Evolutionary conservation across 2,888 invertebrate species (phyloP), one percentile per base, ranked within the genome.

Genomic region (Ceraclea dissimilis): DNA sequence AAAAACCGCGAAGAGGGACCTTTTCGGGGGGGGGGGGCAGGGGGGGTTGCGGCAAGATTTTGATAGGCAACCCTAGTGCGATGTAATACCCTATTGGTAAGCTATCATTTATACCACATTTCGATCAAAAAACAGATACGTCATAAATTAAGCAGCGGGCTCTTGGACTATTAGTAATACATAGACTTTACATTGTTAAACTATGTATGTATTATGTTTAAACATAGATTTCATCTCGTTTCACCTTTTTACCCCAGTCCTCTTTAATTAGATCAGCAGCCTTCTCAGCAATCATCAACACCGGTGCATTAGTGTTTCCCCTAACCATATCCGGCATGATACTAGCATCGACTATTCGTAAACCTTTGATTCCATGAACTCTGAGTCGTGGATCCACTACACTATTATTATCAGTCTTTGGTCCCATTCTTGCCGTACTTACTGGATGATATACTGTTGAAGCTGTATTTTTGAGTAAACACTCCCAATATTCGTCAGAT

Each of bases 401-500:
- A 1, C 79, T 70, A 0, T 63, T 63, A 0, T 66, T 64, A 64
- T 81, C 78, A 0, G 60, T 54, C 1, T 61, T 56, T 1, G 71
- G 68, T 0, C 85, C 87, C 85, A 88, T 88, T 69, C 82, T 83
- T 50, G 80, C 80, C 1, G 85, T 86, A 49, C 88, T 84, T 1
- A 81, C 81, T 1, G 85, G 83, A 67, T 89, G 88, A 68, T 84
- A 87, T 22, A 80, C 66, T 1, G 81, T 79, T 1, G 75, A 70
- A 6, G 74, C 74, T 68, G 80, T 73, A 59, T 79, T 72, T 16
- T 73, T 71, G 5, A 80, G 73, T 39, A 80, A 75, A 65, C 85
- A 85, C 60, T 71, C 70, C 79, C 82, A 80, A 66, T 81, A 84
- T 0, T 66, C 67, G 47, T 77, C 71, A 1, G 71, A 66, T 44